Evolutionary conservation across 64 coral and sea anemone species (phyloP), one percentile per base, ranked within the genome.

Genomic region (Montipora capricornis): DNA sequence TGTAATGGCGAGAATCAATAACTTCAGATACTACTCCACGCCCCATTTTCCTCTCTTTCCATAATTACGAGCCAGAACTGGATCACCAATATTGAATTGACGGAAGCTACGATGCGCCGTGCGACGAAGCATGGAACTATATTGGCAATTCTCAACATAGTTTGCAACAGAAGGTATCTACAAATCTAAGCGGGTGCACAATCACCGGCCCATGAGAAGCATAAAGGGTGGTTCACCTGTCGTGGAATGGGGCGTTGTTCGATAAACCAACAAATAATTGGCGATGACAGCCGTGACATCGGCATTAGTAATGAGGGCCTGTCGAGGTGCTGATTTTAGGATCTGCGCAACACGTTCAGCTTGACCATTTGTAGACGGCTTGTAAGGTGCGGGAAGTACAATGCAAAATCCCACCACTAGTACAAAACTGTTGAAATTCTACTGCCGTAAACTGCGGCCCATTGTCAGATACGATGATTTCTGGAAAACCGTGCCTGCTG

Each of bases 321-420:
- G 26, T 26, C 1, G 26, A 26, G 1, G 1, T 26, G 26, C 26
- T 26, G 87, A 59, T 58, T 94, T 94, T 5, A 84, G 59, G 17
- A 89, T 73, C 81, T 94, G 92, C 13, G 89, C 87, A 58, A 89
- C 80, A 46, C 78, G 70, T 89, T 94, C 93, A 62, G 79, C 78
- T 37, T 89, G 52, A 14, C 87, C 93, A 76, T 94, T 94, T 51
- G 93, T 84, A 47, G 80, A 89, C 0, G 67, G 87, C 0, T 89
- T 89, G 44, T 89, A 94, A 15, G 80, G 11, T 58, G 79, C 87
- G 26, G 19, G 22, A 89, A 44, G 71, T 84, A 73, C 49, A 6
- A 83, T 84, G 93, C 44, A 89, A 44, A 59, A 94, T 94, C 15
- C 69, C 69, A 58, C 84, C 77, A 3, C n/a, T n/a, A 61, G 49